Evolutionary conservation across 2,113 vertebrate species (phyloP), one percentile per base, ranked within the genome.

Genomic region (Chaetops frenatus): DNA sequence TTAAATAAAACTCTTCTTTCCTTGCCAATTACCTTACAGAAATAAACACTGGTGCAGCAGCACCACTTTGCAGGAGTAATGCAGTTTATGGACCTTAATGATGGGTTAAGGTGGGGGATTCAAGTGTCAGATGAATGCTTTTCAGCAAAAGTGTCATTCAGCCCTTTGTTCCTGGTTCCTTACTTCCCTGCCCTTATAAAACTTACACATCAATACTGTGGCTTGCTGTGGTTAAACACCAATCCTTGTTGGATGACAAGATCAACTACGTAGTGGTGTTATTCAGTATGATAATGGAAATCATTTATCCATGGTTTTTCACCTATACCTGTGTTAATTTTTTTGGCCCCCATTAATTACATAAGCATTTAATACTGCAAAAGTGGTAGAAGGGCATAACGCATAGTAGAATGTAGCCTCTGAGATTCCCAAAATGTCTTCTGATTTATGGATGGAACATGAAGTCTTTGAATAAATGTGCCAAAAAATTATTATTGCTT

Each of bases 21-120:
- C 93, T 45, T 74, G 31, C 40, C 60, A 28, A 2, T 74, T 84
- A 92, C 17, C 85, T 95, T 95, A 70, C 35, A 94, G 90, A 97
- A 97, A 96, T 95, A 90, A 97, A 82, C 33, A 80, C 1, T 10
- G 24, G n/a, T 64, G 28, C 36, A 60, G 60, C 27, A 92, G 40
- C 44, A 81, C 27, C 25, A 15, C 78, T 92, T 65, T 79, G 69
- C 67, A 85, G 64, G 64, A 94, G 27, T 71, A 44, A 90, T 90
- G 76, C 71, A 85, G 45, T 91, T 82, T 58, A 50, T 25, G 73
- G 44, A 57, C 66, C 60, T 89, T 92, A 94, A 88, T 74, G 87
- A 50, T 51, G 48, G 70, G 69, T 91, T 88, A 70, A 31, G 87
- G 72, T 2, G 67, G 76, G 28, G 24, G 44, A 65, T 61, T 93